Percentiles rank a stretch among this genome's conserved stretches.
These are phyloP conservation scores for Chrysogorgia sp. DNA, from an alignment of 92 coral and sea anemone genomes.

Conservation along the genomic window DNA sequence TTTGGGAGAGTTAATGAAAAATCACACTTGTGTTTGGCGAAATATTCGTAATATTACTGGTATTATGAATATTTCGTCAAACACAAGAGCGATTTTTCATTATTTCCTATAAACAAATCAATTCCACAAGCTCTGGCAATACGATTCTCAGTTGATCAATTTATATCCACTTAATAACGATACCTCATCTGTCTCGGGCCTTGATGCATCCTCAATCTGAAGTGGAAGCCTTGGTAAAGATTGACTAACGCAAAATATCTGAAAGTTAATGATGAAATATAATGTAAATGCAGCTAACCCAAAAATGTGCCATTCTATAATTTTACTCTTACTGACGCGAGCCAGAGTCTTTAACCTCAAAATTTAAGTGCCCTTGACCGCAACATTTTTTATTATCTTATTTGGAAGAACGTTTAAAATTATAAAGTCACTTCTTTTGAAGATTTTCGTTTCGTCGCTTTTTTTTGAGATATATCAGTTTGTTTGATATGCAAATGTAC, in stretches of 20 bases:
- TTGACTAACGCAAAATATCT: constrained; percentile 92
- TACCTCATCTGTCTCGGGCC: constrained; percentile 97
- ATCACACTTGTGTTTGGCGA: too few relatives aligned
- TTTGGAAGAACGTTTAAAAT: too few relatives aligned
- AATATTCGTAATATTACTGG: too few relatives aligned
- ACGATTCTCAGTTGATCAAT: background rate
- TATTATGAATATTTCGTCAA: too few relatives aligned
- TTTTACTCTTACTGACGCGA: too few relatives aligned
- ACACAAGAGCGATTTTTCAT: too few relatives aligned
- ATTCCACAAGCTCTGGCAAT: background rate
- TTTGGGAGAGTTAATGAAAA: too few relatives aligned
- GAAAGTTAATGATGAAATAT: constrained; percentile 1
- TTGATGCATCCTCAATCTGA: constrained; percentile 96
- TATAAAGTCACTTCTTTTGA: too few relatives aligned
- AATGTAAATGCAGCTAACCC: background rate
- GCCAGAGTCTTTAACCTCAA: background rate
- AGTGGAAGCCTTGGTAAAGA: constrained; percentile 90
- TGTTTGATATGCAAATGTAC: too few relatives aligned
- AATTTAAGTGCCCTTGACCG: background rate
- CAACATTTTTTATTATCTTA: too few relatives aligned
- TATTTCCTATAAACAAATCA: background rate
- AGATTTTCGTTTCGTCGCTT: too few relatives aligned
- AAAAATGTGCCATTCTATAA: background rate
- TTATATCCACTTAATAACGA: background rate
- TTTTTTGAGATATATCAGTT: too few relatives aligned